Conservation (phyloP, 1,140 invertebrate species). For the Drosophila ogumai region DNA sequence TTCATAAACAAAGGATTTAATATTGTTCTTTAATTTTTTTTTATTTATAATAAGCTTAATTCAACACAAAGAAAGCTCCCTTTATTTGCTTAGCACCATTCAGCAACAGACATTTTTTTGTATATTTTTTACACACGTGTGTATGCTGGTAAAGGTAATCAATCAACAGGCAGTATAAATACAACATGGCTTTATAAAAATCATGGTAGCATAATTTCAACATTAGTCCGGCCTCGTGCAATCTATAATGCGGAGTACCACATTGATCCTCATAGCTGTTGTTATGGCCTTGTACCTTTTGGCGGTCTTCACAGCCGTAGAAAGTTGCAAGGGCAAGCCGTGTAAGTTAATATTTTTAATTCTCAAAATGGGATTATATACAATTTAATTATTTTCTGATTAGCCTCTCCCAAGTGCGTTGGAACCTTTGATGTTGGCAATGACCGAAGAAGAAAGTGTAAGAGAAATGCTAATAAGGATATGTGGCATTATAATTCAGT, state of each 20-base stretch:
- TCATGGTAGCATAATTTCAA: slow-evolving; percentile 6
- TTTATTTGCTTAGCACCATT: slow-evolving; percentile 5
- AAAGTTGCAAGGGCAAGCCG: slow-evolving; percentile 29
- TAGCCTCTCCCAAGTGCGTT: slow-evolving; percentile 12
- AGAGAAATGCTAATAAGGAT: slow-evolving; percentile 1
- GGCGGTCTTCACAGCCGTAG: neutral
- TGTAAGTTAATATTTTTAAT: slow-evolving; percentile 3
- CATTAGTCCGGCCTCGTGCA: neutral
- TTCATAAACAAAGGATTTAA: neutral
- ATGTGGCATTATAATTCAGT: slow-evolving; percentile 35
- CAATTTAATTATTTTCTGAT: too few relatives aligned
- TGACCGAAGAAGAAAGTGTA: slow-evolving; percentile 13
- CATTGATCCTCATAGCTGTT: slow-evolving; percentile 1
- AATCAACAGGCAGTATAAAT: neutral
- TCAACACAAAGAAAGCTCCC: neutral
- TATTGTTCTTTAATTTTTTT: neutral
- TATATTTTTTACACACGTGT: neutral
- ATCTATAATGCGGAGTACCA: slow-evolving; percentile 18
- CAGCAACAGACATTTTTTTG: neutral
- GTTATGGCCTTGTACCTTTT: slow-evolving; percentile 9
- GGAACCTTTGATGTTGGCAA: slow-evolving; percentile 17
- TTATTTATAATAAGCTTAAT: neutral
- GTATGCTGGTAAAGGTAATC: neutral
- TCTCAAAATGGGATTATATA: too few relatives aligned
- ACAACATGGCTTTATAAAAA: slow-evolving; percentile 18